Evolutionary conservation across 2,113 vertebrate genomes (phyloP).

Genomic region (Alexandromys fortis): DNA sequence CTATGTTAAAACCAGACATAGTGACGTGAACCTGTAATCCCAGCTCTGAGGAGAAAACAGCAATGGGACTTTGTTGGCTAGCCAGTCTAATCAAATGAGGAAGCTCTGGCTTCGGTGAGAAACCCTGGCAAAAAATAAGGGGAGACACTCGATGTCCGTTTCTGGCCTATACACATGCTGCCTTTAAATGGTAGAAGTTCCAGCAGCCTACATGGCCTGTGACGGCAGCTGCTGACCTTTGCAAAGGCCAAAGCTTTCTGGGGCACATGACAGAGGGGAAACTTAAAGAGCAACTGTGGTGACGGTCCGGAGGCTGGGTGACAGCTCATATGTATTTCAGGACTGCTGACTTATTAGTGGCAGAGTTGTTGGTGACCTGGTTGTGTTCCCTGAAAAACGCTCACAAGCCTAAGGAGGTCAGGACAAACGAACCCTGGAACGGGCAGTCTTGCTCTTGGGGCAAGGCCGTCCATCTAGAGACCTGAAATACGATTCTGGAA

Average conservation of each 20-base stretch:
- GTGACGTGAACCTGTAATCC: background rate
- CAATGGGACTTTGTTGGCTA: background rate
- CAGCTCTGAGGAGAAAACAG: background rate
- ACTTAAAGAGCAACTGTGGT: rapidly evolving
- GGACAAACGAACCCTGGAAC: background rate
- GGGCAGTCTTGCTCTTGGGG: background rate
- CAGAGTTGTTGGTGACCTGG: background rate
- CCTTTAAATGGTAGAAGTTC: constrained; percentile 62
- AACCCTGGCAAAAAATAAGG: background rate
- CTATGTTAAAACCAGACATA: background rate
- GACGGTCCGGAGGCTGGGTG: rapidly evolving
- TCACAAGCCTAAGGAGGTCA: background rate
- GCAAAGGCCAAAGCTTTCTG: constrained; percentile 83
- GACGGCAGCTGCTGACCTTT: constrained; percentile 84
- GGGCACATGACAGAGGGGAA: background rate
- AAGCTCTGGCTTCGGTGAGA: background rate
- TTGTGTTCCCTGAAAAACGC: background rate
- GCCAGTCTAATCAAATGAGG: background rate
- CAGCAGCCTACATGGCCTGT: constrained; percentile 57
- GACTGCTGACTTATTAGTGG: background rate
- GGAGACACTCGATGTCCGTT: no score
- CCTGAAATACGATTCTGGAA: background rate
- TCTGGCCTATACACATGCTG: background rate
- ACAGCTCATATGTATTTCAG: background rate
- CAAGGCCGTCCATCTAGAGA: background rate